phyloP scores from a whole-genome alignment of 2,797 vertebrate species.

The Tapirus indicus region DNA sequence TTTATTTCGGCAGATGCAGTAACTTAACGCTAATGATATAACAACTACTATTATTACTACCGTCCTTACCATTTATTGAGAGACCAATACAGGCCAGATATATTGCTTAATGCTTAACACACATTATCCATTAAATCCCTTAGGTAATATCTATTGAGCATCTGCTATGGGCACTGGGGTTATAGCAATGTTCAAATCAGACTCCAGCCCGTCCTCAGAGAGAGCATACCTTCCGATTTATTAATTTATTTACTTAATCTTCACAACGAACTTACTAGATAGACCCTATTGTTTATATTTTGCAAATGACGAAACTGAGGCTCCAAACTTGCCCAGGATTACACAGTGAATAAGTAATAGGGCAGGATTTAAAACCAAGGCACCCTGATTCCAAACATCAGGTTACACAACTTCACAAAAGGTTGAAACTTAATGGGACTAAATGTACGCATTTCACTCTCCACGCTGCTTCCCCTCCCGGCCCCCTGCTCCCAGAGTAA shows the following conservation, averaged over 20 bases:
- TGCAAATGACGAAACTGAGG: not conserved
- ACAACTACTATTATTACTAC: conserved; percentile 2
- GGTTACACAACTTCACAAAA: not conserved
- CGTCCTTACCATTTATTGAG: not conserved
- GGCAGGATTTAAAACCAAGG: not conserved
- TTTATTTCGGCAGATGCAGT: not conserved
- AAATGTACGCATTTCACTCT: not conserved
- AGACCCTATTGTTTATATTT: not conserved
- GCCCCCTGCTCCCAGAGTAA: not conserved
- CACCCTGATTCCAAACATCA: not conserved
- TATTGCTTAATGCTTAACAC: not conserved
- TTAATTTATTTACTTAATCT: not conserved
- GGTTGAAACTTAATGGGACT: not conserved
- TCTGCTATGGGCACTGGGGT: not conserved
- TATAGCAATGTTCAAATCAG: not conserved
- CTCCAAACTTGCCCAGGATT: not conserved
- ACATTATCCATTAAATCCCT: not conserved
- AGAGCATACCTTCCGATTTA: not conserved
- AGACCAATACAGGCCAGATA: not conserved
- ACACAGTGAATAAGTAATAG: not conserved
- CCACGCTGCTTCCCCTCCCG: rapidly evolving
- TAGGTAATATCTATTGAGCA: not conserved
- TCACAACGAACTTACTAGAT: not conserved
- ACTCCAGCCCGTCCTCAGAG: not conserved
- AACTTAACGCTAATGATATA: not conserved